Evolutionary conservation across 2,797 vertebrate species (phyloP).

Genomic region (Trichosurus vulpecula): DNA sequence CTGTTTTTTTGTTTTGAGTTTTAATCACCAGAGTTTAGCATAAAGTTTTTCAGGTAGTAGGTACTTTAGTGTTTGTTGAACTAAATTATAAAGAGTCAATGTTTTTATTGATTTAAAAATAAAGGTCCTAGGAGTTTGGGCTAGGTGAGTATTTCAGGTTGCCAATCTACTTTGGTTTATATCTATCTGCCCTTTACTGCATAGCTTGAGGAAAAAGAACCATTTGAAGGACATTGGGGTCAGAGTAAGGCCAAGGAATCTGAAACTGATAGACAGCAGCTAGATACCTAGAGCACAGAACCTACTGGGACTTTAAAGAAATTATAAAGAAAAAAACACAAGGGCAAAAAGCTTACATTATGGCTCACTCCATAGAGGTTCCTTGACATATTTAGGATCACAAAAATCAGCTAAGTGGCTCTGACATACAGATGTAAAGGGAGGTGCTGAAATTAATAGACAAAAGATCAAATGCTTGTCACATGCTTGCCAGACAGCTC

Average conservation of each 20-base stretch:
- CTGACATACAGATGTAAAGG: conserved; percentile 62
- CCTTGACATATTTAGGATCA: neutral
- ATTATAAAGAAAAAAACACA: neutral
- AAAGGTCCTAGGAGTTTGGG: neutral
- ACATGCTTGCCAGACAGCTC: conserved; percentile 35
- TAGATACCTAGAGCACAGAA: neutral
- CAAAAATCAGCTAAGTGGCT: neutral
- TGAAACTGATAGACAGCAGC: neutral
- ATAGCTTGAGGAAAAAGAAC: neutral
- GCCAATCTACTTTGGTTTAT: neutral
- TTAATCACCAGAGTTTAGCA: neutral
- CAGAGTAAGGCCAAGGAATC: neutral
- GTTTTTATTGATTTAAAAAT: neutral
- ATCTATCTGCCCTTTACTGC: neutral
- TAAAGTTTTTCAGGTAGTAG: neutral
- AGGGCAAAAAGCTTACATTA: conserved; percentile 1
- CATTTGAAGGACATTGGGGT: neutral
- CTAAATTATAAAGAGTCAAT: neutral
- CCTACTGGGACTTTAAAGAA: conserved; percentile 11
- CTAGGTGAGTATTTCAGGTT: neutral
- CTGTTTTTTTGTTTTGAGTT: neutral
- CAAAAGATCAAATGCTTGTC: conserved; percentile 50
- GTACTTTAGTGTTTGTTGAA: neutral
- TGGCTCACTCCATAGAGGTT: neutral
- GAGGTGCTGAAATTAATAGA: conserved; percentile 52